A percentile compares a stretch with the other conserved stretches of the same genome.
Conservation (phyloP, 2,113 vertebrate species). For the Charina bottae region DNA sequence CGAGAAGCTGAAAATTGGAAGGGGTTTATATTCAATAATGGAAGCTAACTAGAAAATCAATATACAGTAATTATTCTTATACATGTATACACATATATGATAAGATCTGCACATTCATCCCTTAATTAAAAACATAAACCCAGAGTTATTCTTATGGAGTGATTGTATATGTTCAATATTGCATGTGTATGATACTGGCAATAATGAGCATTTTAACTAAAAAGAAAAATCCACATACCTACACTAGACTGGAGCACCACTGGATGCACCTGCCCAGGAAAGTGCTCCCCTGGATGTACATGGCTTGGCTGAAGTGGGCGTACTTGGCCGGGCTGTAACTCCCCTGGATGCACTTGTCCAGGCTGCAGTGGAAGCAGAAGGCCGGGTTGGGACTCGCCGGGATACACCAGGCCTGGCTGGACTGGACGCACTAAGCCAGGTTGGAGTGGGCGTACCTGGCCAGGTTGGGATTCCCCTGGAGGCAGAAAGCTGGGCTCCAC, state of each 20-base stretch:
- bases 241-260: neutral
- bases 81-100: too few relatives aligned
- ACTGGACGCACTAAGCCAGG: neutral
- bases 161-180: neutral
- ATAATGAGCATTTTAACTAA: neutral
- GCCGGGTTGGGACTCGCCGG: neutral
- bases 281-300: neutral
- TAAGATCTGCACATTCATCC: neutral
- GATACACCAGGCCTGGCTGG: neutral
- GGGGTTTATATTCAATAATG: neutral
- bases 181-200: neutral
- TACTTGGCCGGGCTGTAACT: neutral
- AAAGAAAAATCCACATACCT: constrained; percentile 36
- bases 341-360: neutral
- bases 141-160: neutral
- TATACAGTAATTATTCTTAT: neutral
- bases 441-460: neutral
- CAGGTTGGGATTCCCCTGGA: neutral
- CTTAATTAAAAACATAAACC: neutral
- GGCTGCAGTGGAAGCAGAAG: neutral
- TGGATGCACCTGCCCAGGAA: neutral
- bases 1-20: neutral
- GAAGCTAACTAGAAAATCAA: neutral
- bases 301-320: neutral
- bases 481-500: neutral